Conservation (phyloP, 2,888 invertebrate species). For the Philereme vetulata region DNA sequence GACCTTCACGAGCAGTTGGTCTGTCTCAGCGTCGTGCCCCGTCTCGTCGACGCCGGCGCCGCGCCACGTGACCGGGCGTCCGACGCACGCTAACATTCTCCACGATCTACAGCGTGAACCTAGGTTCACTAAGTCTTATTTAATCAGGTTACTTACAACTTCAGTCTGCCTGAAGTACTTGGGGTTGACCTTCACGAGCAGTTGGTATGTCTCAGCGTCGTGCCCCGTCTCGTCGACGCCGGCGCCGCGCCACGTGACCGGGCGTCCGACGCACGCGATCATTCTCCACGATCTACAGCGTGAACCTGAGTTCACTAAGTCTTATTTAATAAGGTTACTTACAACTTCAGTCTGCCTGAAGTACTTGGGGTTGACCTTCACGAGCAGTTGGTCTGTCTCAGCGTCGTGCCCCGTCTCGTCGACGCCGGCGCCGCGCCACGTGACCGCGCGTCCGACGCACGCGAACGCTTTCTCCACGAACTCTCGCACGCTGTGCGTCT, state of each 20-base stretch:
- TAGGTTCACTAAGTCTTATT: no score
- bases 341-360: slow-evolving; percentile 99
- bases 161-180: slow-evolving; percentile 99
- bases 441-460: slow-evolving; percentile 86
- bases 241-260: slow-evolving; percentile 91
- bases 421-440: slow-evolving; percentile 94
- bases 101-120: no score
- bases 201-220: slow-evolving; percentile 87
- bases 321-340: slow-evolving; percentile 16
- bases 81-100: slow-evolving; percentile 95
- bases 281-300: slow-evolving; percentile 99
- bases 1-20: slow-evolving; percentile 91
- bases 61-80: slow-evolving; percentile 89
- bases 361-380: slow-evolving; percentile 96
- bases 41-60: slow-evolving; percentile 93
- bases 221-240: slow-evolving; percentile 90
- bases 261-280: slow-evolving; percentile 91
- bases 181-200: slow-evolving; percentile 94
- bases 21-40: slow-evolving; percentile 86
- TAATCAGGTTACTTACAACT: slow-evolving; percentile 90
- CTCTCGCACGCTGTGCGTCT: slow-evolving; percentile 96
- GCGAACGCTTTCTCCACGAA: slow-evolving; percentile 97
- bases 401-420: slow-evolving; percentile 90
- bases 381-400: slow-evolving; percentile 88
- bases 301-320: no score